These are phyloP conservation scores for Oncopeltus fasciatus DNA, from an alignment of 1,140 invertebrate species.

Conservation along the genomic window DNA sequence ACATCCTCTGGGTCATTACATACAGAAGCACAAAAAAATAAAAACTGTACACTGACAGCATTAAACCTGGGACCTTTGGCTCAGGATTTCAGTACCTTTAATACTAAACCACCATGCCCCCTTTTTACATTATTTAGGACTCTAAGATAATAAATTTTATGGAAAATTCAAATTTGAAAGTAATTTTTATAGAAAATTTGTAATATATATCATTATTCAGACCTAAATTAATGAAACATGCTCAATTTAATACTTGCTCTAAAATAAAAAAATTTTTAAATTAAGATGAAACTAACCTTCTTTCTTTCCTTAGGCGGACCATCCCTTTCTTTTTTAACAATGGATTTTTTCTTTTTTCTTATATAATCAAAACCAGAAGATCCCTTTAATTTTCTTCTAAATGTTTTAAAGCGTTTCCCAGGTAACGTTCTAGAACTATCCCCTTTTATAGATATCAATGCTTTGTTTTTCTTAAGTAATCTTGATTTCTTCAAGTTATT, in stretches of 20 bases:
- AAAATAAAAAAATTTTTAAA: not conserved
- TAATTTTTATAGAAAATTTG: not conserved
- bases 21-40: no score
- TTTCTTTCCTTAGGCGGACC: conserved; percentile 30
- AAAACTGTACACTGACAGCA: no score
- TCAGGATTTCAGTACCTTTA: no score
- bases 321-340: conserved; percentile 30
- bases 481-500: conserved; percentile 32
- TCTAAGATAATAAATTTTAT: no score
- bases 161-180: not conserved
- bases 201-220: no score
- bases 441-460: conserved; percentile 2
- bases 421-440: not conserved
- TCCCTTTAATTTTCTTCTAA: conserved; percentile 45
- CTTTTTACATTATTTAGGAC: no score
- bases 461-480: conserved; percentile 13
- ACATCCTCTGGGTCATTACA: no score
- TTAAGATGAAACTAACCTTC: conserved; percentile 26
- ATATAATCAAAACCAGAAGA: conserved; percentile 74
- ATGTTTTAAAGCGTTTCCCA: conserved; percentile 32
- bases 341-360: conserved; percentile 63
- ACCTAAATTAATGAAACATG: no score
- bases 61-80: no score
- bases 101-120: no score
- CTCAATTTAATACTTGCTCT: no score